phyloP scores from a whole-genome alignment of 1,140 invertebrate genomes.

The Philopotamus ludificatus region DNA sequence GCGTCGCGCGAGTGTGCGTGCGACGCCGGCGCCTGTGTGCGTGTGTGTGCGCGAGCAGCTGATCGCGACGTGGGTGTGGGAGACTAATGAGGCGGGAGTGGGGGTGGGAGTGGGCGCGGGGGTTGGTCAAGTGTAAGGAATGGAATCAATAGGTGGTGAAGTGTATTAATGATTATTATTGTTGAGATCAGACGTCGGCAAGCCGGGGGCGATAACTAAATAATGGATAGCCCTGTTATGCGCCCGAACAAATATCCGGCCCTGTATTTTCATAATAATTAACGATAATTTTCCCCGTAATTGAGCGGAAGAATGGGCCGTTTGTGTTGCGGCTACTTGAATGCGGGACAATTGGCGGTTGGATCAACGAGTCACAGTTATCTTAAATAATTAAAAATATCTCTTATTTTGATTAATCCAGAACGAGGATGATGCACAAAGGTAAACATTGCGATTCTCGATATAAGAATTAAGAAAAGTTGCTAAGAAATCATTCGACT shows the following conservation, averaged over 20 bases:
- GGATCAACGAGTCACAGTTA: no score
- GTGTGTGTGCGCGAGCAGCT: conserved; percentile 33
- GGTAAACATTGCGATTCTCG: no score
- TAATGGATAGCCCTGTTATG: not conserved
- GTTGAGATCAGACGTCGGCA: conserved; percentile 31
- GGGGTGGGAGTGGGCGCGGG: conserved; percentile 6
- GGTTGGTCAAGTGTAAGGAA: conserved; percentile 37
- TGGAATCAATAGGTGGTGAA: conserved; percentile 40
- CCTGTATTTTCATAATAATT: not conserved
- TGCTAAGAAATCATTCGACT: no score
- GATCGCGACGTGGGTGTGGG: conserved; percentile 23
- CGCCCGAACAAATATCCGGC: not conserved
- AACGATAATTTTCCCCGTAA: conserved; percentile 2
- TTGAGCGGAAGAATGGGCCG: not conserved
- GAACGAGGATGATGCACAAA: no score
- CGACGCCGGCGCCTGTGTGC: conserved; percentile 8
- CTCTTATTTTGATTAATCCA: no score
- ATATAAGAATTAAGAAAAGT: no score
- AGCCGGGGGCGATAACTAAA: conserved; percentile 5
- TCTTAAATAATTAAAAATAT: no score
- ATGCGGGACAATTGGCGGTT: no score
- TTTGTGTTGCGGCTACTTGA: no score
- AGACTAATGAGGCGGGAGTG: conserved; percentile 11
- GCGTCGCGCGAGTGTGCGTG: conserved; percentile 9
- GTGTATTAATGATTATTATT: conserved; percentile 42